A percentile compares a stretch with the other conserved stretches of the same genome.
phyloP scores from a whole-genome alignment of 2,113 vertebrate genomes.

The Takifugu flavidus region DNA sequence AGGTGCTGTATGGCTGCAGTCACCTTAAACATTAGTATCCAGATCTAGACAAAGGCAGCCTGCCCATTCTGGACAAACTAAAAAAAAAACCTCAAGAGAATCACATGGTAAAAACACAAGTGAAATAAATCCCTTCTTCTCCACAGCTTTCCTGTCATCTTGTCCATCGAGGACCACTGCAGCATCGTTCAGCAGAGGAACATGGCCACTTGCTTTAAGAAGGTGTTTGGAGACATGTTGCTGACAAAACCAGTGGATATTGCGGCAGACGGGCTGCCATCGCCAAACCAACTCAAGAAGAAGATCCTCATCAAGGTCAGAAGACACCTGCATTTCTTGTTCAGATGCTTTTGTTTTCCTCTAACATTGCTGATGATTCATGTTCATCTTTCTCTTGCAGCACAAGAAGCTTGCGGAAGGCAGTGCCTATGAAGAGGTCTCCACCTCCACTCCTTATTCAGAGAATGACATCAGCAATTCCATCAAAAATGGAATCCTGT shows the following conservation, averaged over 20 bases:
- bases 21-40: no score
- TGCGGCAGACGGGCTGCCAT: conserved; percentile 89
- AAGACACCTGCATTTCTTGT: not conserved
- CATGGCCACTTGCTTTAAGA: conserved; percentile 93
- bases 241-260: conserved; percentile 95
- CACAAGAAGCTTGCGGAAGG: conserved; percentile 98
- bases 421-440: conserved; percentile 94
- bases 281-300: conserved; percentile 93
- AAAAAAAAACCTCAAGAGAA: not conserved
- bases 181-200: conserved; percentile 98
- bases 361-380: no score
- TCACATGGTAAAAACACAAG: not conserved
- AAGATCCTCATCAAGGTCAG: conserved; percentile 98
- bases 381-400: conserved; percentile 57
- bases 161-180: conserved; percentile 98
- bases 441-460: conserved; percentile 86
- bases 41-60: not conserved
- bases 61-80: not conserved
- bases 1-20: not conserved
- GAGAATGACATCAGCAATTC: conserved; percentile 99
- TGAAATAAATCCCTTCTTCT: not conserved
- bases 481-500: conserved; percentile 97
- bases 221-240: conserved; percentile 93
- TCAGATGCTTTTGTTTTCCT: no score
- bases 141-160: conserved; percentile 87